These are phyloP conservation scores for Myrmecobius fasciatus DNA, from an alignment of 2,113 vertebrate species.

Conservation along the genomic window DNA sequence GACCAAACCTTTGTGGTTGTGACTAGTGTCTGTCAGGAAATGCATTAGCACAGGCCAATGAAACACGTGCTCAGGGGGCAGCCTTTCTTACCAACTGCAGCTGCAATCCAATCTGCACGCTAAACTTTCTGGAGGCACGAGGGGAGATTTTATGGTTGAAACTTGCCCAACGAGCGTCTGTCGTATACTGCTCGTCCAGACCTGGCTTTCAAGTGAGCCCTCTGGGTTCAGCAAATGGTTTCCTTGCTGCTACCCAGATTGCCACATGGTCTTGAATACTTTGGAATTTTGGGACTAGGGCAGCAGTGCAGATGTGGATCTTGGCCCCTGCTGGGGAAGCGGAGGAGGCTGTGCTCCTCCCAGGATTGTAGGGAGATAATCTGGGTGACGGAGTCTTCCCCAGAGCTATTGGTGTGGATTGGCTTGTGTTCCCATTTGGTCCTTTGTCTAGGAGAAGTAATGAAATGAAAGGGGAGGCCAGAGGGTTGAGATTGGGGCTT, in stretches of 20 bases:
- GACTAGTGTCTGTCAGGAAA: slow-evolving; percentile 59
- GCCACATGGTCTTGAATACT: neutral
- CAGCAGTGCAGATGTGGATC: neutral
- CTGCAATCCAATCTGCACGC: slow-evolving; percentile 20
- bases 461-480: neutral
- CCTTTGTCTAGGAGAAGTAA: neutral
- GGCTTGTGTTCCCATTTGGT: neutral
- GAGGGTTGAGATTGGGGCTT: neutral
- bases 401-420: neutral
- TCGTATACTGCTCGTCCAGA: slow-evolving; percentile 31
- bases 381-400: neutral
- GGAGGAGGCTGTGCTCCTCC: neutral
- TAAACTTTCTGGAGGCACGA: slow-evolving; percentile 15
- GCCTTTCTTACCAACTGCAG: slow-evolving; percentile 38
- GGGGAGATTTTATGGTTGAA: slow-evolving; percentile 38
- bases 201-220: slow-evolving; percentile 23
- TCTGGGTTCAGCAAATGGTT: slow-evolving; percentile 41
- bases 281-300: slow-evolving; percentile 22
- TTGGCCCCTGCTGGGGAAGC: neutral
- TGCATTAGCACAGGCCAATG: neutral
- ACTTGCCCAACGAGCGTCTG: slow-evolving; percentile 19
- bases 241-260: slow-evolving; percentile 38
- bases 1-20: slow-evolving; percentile 16
- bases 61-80: slow-evolving; percentile 16
- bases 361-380: neutral